Base-by-base conservation (phyloP, 1,140 invertebrate species). In the Microplitis demolitor region DNA sequence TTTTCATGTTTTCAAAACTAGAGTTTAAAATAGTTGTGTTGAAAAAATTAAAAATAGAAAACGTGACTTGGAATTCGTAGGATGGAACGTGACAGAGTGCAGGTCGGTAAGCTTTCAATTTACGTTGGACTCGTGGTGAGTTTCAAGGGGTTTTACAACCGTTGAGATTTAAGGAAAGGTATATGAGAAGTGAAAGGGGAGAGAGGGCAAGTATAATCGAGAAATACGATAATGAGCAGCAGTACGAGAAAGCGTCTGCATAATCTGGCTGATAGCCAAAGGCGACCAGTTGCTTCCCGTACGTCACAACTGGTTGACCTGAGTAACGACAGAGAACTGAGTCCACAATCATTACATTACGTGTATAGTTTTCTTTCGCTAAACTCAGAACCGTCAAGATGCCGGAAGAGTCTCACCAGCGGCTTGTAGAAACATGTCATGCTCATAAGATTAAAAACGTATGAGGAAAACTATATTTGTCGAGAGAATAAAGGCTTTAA, bases 241-340 rank as follows among this genome's bases (percentile, higher is more conserved):
- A 60, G 16, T 56, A 62, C 51, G 72, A 78, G 71, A 80, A 77
- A 80, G 74, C 69, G 76, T 74, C 69, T 79, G 76, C 83, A 82
- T 84, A 80, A 83, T 81, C 78, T 85, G 84, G 84, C 82, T n/a
- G 63, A 11, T 58, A 60, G 82, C 84, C 84, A 85, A 84, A 84
- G 78, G 76, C 82, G 80, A 84, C 84, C 78, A 84, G 84, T 85
- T 85, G 84, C 84, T 84, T 79, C 76, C 68, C 67, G 73, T 78
- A 78, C 76, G 76, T 80, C 80, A 79, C 76, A 63, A 76, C 71
- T 68, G 76, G 51, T 79, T 82, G 78, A 82, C 78, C 78, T 53
- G 72, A 74, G 39, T 66, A 67, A 78, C 75, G 51, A 68, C 63
- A 31, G 24, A 66, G 61, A 16, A 63, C 37, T 63, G 58, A 60